Evolutionary conservation across 2,113 vertebrate genomes (phyloP).

Genomic region (Crotalus horridus): DNA sequence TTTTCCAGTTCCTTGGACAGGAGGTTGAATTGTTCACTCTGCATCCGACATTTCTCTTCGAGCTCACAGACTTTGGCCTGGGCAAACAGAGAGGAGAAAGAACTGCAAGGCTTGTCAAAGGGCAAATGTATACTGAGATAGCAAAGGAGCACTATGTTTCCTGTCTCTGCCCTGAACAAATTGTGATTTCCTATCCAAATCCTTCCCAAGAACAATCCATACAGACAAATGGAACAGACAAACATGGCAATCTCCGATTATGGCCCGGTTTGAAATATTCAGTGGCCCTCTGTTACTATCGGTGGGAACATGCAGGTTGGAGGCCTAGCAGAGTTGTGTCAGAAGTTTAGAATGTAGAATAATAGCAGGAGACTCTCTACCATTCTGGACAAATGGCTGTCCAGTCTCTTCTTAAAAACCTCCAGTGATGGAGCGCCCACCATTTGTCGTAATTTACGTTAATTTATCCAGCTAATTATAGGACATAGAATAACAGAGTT

Average conservation of each 20-base stretch:
- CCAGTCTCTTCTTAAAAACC: no score
- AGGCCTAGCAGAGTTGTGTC: not conserved
- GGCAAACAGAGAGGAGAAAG: not conserved
- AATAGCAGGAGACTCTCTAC: not conserved
- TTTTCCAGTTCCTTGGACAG: constrained; percentile 90
- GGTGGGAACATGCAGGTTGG: not conserved
- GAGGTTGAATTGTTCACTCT: constrained; percentile 96
- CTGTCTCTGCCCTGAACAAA: not conserved
- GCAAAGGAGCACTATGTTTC: not conserved
- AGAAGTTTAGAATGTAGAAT: not conserved
- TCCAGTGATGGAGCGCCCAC: no score
- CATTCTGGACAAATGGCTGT: no score
- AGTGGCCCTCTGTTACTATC: not conserved
- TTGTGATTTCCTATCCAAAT: not conserved
- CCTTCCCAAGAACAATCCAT: not conserved
- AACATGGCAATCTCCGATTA: not conserved
- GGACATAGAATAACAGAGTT: no score
- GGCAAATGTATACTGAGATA: no score
- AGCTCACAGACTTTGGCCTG: constrained; percentile 94
- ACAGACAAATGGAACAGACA: not conserved
- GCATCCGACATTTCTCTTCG: constrained; percentile 92
- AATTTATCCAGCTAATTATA: no score
- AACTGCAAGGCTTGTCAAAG: not conserved
- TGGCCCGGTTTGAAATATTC: not conserved
- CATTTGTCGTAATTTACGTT: no score